phyloP scores from a whole-genome alignment of 1,140 invertebrate species.

The Brachionus koreanus region DNA sequence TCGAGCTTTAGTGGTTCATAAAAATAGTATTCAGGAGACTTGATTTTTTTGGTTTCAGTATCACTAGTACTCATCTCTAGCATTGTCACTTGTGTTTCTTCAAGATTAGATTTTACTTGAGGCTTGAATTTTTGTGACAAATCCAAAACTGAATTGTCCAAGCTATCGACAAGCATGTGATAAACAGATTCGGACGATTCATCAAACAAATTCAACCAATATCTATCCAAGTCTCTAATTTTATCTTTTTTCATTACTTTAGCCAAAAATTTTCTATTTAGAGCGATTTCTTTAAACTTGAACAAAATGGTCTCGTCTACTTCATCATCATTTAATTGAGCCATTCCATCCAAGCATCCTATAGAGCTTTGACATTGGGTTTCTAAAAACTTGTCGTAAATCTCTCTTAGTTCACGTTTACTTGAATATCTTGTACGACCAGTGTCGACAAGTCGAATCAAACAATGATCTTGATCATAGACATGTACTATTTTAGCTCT shows the following conservation, averaged over 20 bases:
- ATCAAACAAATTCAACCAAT: constrained; percentile 27
- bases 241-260: neutral
- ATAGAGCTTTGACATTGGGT: neutral
- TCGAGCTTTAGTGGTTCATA: neutral
- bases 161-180: neutral
- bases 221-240: neutral
- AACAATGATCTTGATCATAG: constrained; percentile 10
- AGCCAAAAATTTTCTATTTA: neutral
- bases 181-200: constrained; percentile 27
- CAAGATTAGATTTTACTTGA: neutral
- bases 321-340: neutral
- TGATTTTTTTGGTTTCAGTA: neutral
- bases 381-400: constrained; percentile 23
- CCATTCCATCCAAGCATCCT: constrained; percentile 3
- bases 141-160: neutral
- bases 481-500: constrained; percentile 17
- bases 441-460: constrained; percentile 10
- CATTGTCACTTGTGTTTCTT: constrained; percentile 13
- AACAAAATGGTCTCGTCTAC: neutral
- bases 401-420: neutral
- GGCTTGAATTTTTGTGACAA: constrained; percentile 21
- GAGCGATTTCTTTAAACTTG: constrained; percentile 21
- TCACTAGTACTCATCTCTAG: neutral
- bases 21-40: neutral
- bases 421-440: neutral